Evolutionary conservation across 2,888 invertebrate species (phyloP).

Genomic region (Physocephala rufipes): DNA sequence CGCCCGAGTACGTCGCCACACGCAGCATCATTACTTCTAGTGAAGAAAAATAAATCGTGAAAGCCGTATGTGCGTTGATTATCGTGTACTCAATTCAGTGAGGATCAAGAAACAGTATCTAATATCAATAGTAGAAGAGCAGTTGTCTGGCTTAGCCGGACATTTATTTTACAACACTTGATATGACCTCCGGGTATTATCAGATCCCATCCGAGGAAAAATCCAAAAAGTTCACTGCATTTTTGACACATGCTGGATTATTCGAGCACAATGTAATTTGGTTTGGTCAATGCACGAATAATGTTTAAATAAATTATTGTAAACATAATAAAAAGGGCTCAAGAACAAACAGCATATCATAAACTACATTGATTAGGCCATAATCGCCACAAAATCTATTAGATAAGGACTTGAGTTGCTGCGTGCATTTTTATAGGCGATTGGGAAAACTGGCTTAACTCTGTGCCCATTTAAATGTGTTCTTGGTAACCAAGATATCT

Average conservation of each 20-base stretch:
- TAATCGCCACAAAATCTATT: neutral
- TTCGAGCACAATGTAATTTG: conserved; percentile 55
- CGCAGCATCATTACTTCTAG: conserved; percentile 31
- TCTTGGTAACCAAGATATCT: conserved; percentile 37
- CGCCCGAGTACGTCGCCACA: conserved; percentile 32
- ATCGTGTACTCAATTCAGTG: conserved; percentile 27
- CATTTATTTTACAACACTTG: conserved; percentile 51
- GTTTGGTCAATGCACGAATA: conserved; percentile 53
- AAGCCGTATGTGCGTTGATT: conserved; percentile 35
- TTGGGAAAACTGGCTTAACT: conserved; percentile 34
- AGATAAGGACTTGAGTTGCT: conserved; percentile 7
- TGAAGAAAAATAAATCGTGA: conserved; percentile 30
- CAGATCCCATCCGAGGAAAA: conserved; percentile 45
- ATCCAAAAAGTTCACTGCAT: conserved; percentile 52
- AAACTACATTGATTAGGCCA: conserved; percentile 26
- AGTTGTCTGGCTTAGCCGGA: conserved; percentile 41
- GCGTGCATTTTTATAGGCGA: conserved; percentile 29
- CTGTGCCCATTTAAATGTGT: conserved; percentile 43
- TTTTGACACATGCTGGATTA: conserved; percentile 38
- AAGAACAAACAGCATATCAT: conserved; percentile 11
- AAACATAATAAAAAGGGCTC: conserved; percentile 26
- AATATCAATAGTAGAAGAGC: conserved; percentile 39
- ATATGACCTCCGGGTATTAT: conserved; percentile 51
- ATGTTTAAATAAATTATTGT: conserved; percentile 53
- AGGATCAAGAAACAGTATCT: conserved; percentile 33